Evolutionary conservation across 2,113 vertebrate genomes (phyloP).

Genomic region (Ia io): DNA sequence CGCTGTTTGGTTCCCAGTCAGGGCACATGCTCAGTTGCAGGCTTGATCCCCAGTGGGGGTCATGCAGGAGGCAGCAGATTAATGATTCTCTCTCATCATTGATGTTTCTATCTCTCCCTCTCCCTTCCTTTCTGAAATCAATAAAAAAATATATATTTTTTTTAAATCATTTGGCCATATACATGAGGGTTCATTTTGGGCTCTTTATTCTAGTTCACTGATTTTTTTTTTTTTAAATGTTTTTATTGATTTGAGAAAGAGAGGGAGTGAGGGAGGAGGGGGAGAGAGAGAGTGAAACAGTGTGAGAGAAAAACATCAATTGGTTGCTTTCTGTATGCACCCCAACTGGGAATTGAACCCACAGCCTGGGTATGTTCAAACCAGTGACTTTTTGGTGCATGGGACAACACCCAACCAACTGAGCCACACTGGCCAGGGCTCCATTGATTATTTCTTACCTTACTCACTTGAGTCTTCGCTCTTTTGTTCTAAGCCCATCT

Average conservation of each 20-base stretch:
- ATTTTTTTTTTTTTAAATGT: not conserved
- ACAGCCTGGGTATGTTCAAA: no score
- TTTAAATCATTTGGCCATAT: no score
- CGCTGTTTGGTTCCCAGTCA: no score
- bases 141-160: no score
- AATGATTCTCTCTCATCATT: no score
- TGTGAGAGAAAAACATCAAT: not conserved
- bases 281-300: not conserved
- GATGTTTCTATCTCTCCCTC: no score
- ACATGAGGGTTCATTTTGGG: not conserved
- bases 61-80: no score
- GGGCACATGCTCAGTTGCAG: no score
- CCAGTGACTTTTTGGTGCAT: not conserved
- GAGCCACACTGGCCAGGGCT: not conserved
- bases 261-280: no score
- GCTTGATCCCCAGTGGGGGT: no score
- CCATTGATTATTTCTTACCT: not conserved
- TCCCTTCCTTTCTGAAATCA: no score
- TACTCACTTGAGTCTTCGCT: not conserved
- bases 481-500: not conserved
- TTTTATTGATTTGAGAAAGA: not conserved
- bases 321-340: not conserved
- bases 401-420: not conserved
- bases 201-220: not conserved
- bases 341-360: not conserved